Conservation (phyloP, 1,140 invertebrate species). For the Caenorhabditis brenneri region DNA sequence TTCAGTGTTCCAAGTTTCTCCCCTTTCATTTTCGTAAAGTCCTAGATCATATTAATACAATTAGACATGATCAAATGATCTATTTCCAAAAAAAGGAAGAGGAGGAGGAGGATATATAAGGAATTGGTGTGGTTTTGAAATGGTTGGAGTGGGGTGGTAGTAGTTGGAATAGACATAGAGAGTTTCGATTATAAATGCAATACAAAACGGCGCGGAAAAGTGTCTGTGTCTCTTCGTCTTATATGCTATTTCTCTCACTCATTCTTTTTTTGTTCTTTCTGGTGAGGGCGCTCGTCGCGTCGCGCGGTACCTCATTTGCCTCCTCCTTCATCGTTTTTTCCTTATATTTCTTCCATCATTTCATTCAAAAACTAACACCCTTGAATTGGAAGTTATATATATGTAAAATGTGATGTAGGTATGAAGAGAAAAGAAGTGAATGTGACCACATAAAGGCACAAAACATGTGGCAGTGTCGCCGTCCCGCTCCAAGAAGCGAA, state of each 20-base stretch:
- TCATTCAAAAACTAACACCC: constrained; percentile 38
- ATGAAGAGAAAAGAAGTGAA: not conserved
- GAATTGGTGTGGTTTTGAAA: not conserved
- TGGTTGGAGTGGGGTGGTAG: constrained; percentile 10
- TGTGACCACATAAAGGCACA: not conserved
- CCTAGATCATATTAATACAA: not conserved
- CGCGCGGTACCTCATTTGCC: constrained; percentile 37
- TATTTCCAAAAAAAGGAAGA: not conserved
- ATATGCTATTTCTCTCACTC: not conserved
- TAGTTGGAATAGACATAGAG: not conserved
- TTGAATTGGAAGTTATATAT: constrained; percentile 32
- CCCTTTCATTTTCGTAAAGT: too few species aligned
- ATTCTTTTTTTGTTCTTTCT: constrained; percentile 35
- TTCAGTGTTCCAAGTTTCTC: too few species aligned
- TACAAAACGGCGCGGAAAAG: constrained; percentile 40
- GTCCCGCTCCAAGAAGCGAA: not conserved
- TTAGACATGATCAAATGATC: not conserved
- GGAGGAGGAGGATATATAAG: not conserved
- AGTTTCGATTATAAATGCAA: constrained; percentile 44
- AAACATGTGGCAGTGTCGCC: not conserved
- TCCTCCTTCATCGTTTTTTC: not conserved
- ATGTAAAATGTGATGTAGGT: not conserved
- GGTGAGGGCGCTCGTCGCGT: constrained; percentile 5
- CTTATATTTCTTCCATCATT: not conserved
- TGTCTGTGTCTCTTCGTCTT: constrained; percentile 22